phyloP scores from a whole-genome alignment of 2,888 invertebrate species.

The Papilio elwesi region DNA sequence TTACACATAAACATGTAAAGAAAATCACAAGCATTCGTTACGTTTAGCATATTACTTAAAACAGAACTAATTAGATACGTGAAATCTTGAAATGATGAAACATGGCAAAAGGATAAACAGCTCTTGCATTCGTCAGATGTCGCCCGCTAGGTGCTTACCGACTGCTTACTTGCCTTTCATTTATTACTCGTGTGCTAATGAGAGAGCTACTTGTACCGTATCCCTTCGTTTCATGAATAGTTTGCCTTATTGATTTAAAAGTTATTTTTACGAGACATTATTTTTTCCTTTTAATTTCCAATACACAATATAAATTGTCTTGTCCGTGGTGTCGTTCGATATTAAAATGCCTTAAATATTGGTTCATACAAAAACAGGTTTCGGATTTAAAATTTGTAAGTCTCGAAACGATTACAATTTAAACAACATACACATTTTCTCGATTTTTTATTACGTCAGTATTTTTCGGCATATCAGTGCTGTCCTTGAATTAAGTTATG shows the following conservation, averaged over 20 bases:
- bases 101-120: conserved; percentile 1
- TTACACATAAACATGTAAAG: not conserved
- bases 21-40: not conserved
- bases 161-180: conserved; percentile 13
- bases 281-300: too few relatives aligned
- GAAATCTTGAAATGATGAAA: conserved; percentile 16
- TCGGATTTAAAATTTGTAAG: not conserved
- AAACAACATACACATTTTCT: conserved; percentile 13
- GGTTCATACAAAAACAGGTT: not conserved
- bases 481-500: conserved; percentile 27
- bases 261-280: not conserved
- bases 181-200: conserved; percentile 20
- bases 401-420: conserved; percentile 6
- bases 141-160: conserved; percentile 5
- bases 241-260: not conserved
- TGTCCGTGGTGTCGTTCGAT: not conserved
- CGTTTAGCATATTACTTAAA: conserved; percentile 3
- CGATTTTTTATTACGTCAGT: conserved; percentile 28
- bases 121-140: conserved; percentile 15
- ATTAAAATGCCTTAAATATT: not conserved
- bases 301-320: too few relatives aligned
- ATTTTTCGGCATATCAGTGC: conserved; percentile 14
- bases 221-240: not conserved
- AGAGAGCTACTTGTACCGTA: not conserved
- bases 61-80: conserved; percentile 10